phyloP scores from a whole-genome alignment of 2,797 vertebrate species.

The Halcyon leucocephala region DNA sequence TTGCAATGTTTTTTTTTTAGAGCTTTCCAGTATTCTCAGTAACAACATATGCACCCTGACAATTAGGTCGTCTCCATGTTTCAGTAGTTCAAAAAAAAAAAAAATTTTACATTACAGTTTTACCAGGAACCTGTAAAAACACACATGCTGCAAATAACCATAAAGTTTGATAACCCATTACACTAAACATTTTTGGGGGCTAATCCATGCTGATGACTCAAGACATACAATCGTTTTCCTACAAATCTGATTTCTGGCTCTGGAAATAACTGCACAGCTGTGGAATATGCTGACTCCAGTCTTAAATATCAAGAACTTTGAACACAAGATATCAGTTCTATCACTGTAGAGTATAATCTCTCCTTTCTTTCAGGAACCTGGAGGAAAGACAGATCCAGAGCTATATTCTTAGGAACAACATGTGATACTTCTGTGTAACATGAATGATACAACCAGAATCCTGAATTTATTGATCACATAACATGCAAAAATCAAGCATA shows the following conservation, averaged over 20 bases:
- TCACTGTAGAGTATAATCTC: not conserved
- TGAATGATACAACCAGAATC: not conserved
- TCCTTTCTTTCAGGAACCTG: not conserved
- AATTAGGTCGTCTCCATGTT: not conserved
- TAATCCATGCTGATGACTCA: conserved; percentile 3
- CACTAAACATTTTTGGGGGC: not conserved
- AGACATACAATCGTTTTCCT: not conserved
- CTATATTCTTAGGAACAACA: not conserved
- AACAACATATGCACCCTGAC: not conserved
- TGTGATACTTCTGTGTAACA: not conserved
- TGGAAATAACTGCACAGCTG: conserved; percentile 44
- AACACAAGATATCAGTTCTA: not conserved
- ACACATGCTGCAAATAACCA: not conserved
- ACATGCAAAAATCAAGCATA: not conserved
- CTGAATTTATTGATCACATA: not conserved
- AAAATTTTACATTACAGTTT: not conserved
- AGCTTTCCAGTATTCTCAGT: not conserved
- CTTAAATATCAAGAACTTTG: not conserved
- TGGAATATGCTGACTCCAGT: not conserved
- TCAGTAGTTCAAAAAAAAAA: not conserved
- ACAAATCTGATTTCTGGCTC: conserved; percentile 14
- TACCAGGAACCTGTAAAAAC: not conserved
- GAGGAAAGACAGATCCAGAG: not conserved
- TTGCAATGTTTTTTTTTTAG: not conserved
- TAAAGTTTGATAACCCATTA: not conserved